Base-by-base conservation (phyloP, 2,113 vertebrate species). In the Mellivora capensis region DNA sequence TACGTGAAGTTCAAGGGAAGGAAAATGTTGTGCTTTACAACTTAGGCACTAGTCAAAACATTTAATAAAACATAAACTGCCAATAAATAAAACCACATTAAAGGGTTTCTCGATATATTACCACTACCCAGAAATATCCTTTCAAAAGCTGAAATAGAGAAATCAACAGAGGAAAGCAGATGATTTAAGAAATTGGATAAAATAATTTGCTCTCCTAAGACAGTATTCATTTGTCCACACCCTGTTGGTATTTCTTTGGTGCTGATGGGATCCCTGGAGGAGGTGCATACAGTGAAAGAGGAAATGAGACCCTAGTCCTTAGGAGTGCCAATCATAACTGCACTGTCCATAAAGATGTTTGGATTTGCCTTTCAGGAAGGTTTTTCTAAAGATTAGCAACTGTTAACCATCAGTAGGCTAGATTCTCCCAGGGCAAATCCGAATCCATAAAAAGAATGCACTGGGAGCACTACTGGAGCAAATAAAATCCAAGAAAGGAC, bases 361-460 rank as follows among this genome's bases (percentile, higher is more conserved):
- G 83, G 39, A 47, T 96, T 93, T 92, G 87, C 72, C 74, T 88
- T 95, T 89, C 81, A 90, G 91, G 93, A 95, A 97, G 97, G 77
- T 97, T 97, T 97, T 97, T n/a, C 18, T 88, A 96, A 94, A 91
- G 94, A 96, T 93, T 87, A 93, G 61, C 71, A 85, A 90, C 69
- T 74, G 47, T 93, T 93, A 90, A 81, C 42, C 64, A 89, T 87
- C 34, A 61, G 39, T 44, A 82, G 21, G n/a, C 71, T 84, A 87
- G 42, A 52, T 76, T 91, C 69, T 94, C 18, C 20, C 4, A 37
- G 34, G 37, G 49, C 31, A 94, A 96, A 87, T 64, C 21, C 44
- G 49, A 91, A 47, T 69, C 31, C 21, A 8, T 27, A 80, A 7
- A 79, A 47, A 11, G 42, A 42, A 7, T 21, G 42, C 21, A n/a